Percentiles rank a stretch among this genome's conserved stretches.
Conservation (phyloP, 1,140 invertebrate species). For the Lasaia peninsularis region DNA sequence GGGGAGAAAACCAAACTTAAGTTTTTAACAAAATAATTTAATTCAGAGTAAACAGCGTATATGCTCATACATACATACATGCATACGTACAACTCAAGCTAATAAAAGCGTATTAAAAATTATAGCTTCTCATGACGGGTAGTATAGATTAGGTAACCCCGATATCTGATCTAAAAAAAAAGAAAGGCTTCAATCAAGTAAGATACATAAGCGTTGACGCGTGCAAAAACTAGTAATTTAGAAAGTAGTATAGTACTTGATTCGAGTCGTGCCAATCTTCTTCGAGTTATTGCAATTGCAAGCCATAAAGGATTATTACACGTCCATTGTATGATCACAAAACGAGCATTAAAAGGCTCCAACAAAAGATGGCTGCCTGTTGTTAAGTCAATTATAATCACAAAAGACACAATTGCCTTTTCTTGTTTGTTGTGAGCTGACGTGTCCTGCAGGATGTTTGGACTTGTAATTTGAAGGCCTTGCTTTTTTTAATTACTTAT, state of each 20-base stretch:
- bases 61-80: too few species aligned
- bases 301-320: constrained; percentile 12
- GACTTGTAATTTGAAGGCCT: background rate
- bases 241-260: background rate
- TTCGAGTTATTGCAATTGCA: constrained; percentile 1
- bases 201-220: background rate
- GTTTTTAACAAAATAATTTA: too few species aligned
- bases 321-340: constrained; percentile 12
- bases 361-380: constrained; percentile 16
- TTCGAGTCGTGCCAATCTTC: background rate
- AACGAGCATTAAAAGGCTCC: constrained; percentile 1
- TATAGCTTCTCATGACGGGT: too few species aligned
- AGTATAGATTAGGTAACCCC: too few species aligned
- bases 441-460: constrained; percentile 1
- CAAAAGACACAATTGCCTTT: constrained; percentile 36
- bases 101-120: too few species aligned
- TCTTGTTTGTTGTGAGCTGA: constrained; percentile 11
- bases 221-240: background rate
- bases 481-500: background rate
- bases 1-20: too few species aligned
- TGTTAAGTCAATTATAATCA: constrained; percentile 35
- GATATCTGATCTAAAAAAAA: too few species aligned
- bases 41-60: too few species aligned
- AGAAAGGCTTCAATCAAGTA: too few species aligned
- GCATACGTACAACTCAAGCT: too few species aligned